Percentiles rank a stretch among this genome's conserved stretches.
These are phyloP conservation scores for Drosophila nigromelanica DNA, from an alignment of 1,140 invertebrate genomes.

Conservation along the genomic window DNA sequence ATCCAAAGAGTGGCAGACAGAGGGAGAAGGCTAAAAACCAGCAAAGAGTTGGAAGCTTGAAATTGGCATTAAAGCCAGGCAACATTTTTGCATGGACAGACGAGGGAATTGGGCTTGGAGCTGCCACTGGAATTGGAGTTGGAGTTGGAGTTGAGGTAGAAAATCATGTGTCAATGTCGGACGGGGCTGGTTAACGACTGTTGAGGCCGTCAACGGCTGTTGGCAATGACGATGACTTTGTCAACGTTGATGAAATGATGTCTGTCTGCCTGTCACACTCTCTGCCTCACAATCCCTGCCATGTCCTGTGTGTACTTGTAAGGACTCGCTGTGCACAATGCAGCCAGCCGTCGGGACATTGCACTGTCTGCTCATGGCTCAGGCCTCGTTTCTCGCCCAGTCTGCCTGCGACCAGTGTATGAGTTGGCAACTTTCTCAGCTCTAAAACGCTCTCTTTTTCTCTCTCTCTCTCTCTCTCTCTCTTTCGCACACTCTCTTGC, in stretches of 20 bases:
- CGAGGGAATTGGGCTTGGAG: slow-evolving; percentile 16
- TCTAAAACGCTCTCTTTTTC: neutral
- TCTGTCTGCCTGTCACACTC: slow-evolving; percentile 10
- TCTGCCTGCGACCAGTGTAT: slow-evolving; percentile 52
- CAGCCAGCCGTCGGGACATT: slow-evolving; percentile 64
- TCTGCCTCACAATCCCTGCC: slow-evolving; percentile 1
- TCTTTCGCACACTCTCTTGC: neutral
- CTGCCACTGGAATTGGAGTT: slow-evolving; percentile 5
- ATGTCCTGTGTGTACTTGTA: slow-evolving; percentile 57
- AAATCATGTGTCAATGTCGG: slow-evolving; percentile 46
- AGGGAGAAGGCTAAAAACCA: neutral
- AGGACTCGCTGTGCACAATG: slow-evolving; percentile 64
- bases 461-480: neutral
- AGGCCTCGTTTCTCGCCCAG: slow-evolving; percentile 1
- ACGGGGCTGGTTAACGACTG: slow-evolving; percentile 34
- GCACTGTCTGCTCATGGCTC: slow-evolving; percentile 53
- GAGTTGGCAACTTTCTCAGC: slow-evolving; percentile 37
- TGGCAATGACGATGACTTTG: slow-evolving; percentile 65
- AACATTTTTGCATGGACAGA: slow-evolving; percentile 61
- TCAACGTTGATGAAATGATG: slow-evolving; percentile 79
- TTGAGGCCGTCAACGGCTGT: slow-evolving; percentile 34
- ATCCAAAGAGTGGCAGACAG: neutral
- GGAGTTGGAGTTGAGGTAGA: neutral
- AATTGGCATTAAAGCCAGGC: slow-evolving; percentile 70
- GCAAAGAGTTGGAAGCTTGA: slow-evolving; percentile 35